Evolutionary conservation across 2,888 invertebrate species (phyloP), one percentile per base, ranked within the genome.

Genomic region (Euclidia mi): DNA sequence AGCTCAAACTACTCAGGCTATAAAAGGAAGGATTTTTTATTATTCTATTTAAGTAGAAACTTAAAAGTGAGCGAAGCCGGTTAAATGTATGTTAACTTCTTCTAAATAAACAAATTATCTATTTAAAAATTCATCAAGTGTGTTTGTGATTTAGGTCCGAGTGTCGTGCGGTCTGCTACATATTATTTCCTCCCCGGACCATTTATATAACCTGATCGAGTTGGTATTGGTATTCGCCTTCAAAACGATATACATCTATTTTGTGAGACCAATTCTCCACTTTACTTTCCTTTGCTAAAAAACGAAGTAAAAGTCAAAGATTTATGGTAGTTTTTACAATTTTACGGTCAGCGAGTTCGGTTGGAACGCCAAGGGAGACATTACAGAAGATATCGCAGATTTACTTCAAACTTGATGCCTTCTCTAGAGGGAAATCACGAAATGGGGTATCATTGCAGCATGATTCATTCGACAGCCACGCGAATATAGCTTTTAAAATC

Each of bases 271-370:
- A 71, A 53, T 50, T 45, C 48, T 60, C 58, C 43, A 58, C 43
- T 73, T 66, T 66, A 71, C 66, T 74, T 71, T 60, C 66, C 60
- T 69, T 69, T 29, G 50, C 66, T 63, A 69, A 69, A 73, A 64
- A 74, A 71, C 73, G 79, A 83, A 83, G 79, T 80, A 85, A 81
- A 84, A 83, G 79, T 82, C 76, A 79, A 82, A 88, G 91, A 92
- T 92, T 92, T 93, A 92, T 92, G 82, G 86, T 87, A 92, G 91
- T 93, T 92, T 92, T 93, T 91, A 92, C 92, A 92, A 93, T 93
- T 92, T 93, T 92, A 92, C 92, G 93, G 92, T 92, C 90, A 90
- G 87, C 85, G 91, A 84, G 88, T 89, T 89, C 87, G 86, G 85
- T 81, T 82, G 82, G 81, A 78, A 85, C 79, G 84, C 84, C 90